These are phyloP conservation scores for Metellina segmentata DNA, from an alignment of 2,888 invertebrate genomes.

Conservation along the genomic window DNA sequence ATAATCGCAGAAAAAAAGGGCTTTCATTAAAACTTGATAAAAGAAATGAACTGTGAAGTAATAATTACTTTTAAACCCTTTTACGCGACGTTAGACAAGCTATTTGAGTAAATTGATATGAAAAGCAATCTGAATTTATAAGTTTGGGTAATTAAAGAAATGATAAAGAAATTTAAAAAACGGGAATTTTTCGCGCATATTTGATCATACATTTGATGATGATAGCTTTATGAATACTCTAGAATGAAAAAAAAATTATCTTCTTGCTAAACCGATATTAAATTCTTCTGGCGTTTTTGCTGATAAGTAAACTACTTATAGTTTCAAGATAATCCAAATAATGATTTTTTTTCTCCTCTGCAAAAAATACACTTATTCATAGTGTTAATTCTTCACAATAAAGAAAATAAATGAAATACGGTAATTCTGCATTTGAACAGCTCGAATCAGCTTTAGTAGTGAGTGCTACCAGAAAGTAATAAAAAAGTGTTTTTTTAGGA, in stretches of 20 bases:
- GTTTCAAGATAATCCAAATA: no score
- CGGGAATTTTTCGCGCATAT: background rate
- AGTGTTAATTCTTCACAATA: no score
- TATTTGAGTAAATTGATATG: conserved; percentile 9
- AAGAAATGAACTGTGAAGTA: conserved; percentile 11
- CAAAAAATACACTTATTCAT: no score
- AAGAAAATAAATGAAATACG: no score
- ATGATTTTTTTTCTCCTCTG: no score
- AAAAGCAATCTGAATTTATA: conserved; percentile 2
- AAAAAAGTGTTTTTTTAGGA: no score
- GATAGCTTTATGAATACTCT: background rate
- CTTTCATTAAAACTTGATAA: background rate
- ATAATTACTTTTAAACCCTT: conserved; percentile 25
- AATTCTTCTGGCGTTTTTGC: no score
- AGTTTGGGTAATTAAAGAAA: conserved; percentile 1
- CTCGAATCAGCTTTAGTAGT: no score
- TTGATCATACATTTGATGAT: background rate
- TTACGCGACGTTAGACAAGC: conserved; percentile 7
- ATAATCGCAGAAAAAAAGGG: background rate
- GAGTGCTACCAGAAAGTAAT: no score
- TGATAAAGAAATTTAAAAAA: background rate
- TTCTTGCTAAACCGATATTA: background rate
- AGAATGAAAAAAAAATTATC: background rate
- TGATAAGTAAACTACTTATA: no score
- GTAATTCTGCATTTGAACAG: no score